Evolutionary conservation across 2,888 invertebrate genomes (phyloP), one percentile per base, ranked within the genome.

Genomic region (Seladonia tumulorum): DNA sequence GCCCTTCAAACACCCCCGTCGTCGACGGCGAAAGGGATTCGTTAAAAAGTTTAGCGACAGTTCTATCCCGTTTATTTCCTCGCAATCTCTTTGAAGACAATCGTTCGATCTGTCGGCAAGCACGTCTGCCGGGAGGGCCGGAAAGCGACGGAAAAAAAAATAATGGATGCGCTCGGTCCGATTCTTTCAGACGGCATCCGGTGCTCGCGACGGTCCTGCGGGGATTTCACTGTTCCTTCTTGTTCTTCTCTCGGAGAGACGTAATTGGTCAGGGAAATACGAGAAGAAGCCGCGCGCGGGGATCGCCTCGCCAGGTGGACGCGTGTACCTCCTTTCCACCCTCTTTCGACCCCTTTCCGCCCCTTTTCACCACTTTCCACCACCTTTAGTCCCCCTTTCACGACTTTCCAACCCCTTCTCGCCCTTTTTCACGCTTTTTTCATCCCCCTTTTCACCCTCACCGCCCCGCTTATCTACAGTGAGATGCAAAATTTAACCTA

Each of bases 211-310:
- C 72, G 72, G 81, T 82, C 77, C 88, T 83, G 81, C 83, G 80
- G 79, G 83, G 88, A 87, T 91, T 90, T 88, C 87, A 73, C 81
- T 77, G 87, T 86, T 90, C 87, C 89, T 90, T 88, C 87, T 63
- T 73, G 57, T 71, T 75, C 72, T 49, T 60, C 60, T 63, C 78
- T 29, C 79, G 81, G 47, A 85, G 75, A 78, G 77, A 89, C 89
- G 89, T 92, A 91, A 92, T 92, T 92, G 89, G 90, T 90, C 89
- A 88, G 86, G 88, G 89, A 90, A 92, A 90, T 92, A 91, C 90
- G 90, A 92, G 91, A 90, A 92, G 91, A 90, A 88, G 76, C 81
- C 73, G 68, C 78, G 57, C 75, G 60, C 77, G 90, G 77, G 90
- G 77, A 83, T 85, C 90, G 74, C 71, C 79, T 83, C 70, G 74